Evolutionary conservation across 2,113 vertebrate species (phyloP).

Genomic region (Lagenorhynchus albirostris): DNA sequence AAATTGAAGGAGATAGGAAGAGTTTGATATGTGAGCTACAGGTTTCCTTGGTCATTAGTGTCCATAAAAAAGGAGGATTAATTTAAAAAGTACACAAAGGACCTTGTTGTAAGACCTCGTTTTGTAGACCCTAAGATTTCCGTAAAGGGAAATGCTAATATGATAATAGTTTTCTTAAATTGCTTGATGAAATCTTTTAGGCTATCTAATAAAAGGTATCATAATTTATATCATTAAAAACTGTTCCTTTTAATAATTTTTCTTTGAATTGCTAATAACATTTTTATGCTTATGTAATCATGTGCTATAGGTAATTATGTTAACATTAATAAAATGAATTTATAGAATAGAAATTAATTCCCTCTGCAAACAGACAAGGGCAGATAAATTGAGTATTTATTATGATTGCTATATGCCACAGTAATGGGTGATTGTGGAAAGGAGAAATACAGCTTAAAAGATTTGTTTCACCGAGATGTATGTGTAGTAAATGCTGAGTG

Average conservation of each 20-base stretch:
- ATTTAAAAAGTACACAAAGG: not conserved
- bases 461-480: not conserved
- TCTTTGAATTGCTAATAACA: slow-evolving; percentile 4
- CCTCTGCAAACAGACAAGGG: not conserved
- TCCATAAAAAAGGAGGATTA: slow-evolving; percentile 1
- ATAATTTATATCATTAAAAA: slow-evolving; percentile 2
- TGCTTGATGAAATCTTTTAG: slow-evolving; percentile 8
- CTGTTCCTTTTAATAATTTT: not conserved
- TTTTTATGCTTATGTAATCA: not conserved
- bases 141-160: not conserved
- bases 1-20: not conserved
- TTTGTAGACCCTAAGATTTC: slow-evolving; percentile 1
- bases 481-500: not conserved
- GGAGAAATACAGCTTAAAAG: slow-evolving; percentile 19
- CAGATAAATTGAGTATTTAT: not conserved
- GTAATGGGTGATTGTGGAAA: slow-evolving; percentile 9
- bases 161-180: not conserved
- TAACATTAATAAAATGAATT: slow-evolving; percentile 31
- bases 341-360: slow-evolving; percentile 35
- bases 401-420: slow-evolving; percentile 2
- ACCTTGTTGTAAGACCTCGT: not conserved
- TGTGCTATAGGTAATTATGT: not conserved
- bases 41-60: not conserved
- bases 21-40: slow-evolving; percentile 4
- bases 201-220: not conserved